These are phyloP conservation scores for Choristoneura fumiferana DNA, from an alignment of 1,140 invertebrate species.

Conservation along the genomic window DNA sequence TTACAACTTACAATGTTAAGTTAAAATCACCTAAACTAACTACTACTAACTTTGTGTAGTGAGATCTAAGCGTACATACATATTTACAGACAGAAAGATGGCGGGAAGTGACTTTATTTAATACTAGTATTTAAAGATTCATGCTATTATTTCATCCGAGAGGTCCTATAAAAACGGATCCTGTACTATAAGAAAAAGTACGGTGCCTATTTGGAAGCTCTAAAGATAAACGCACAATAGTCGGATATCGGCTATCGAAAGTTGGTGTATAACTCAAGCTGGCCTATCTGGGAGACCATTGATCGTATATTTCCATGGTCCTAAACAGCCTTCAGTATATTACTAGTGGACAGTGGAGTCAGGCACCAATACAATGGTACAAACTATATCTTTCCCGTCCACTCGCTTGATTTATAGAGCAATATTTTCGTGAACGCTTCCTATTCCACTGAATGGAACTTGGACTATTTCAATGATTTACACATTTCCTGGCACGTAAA, in stretches of 20 bases:
- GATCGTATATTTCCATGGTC: constrained; percentile 41
- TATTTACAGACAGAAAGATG: too few relatives aligned
- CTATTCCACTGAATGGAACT: constrained; percentile 26
- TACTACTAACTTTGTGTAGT: too few relatives aligned
- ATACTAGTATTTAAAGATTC: too few relatives aligned
- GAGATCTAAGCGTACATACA: too few relatives aligned
- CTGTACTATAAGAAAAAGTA: constrained; percentile 20
- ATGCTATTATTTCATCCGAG: too few relatives aligned
- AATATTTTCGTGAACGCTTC: constrained; percentile 40
- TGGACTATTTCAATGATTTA: constrained; percentile 32
- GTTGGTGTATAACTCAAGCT: constrained; percentile 47
- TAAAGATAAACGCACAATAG: constrained; percentile 35
- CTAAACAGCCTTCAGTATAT: constrained; percentile 52
- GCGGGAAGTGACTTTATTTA: too few relatives aligned
- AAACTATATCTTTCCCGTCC: constrained; percentile 31
- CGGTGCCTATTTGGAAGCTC: constrained; percentile 19
- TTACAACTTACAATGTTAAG: too few relatives aligned
- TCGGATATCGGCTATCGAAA: constrained; percentile 44
- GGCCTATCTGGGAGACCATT: constrained; percentile 32
- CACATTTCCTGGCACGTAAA: constrained; percentile 17
- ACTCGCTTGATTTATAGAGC: constrained; percentile 43
- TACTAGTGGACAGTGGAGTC: constrained; percentile 45
- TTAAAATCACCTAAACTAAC: too few relatives aligned
- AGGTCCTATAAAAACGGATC: too few relatives aligned
- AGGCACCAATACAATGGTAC: constrained; percentile 36